Base-by-base conservation (phyloP, 2,113 vertebrate species). In the Anarrhichthys ocellatus region DNA sequence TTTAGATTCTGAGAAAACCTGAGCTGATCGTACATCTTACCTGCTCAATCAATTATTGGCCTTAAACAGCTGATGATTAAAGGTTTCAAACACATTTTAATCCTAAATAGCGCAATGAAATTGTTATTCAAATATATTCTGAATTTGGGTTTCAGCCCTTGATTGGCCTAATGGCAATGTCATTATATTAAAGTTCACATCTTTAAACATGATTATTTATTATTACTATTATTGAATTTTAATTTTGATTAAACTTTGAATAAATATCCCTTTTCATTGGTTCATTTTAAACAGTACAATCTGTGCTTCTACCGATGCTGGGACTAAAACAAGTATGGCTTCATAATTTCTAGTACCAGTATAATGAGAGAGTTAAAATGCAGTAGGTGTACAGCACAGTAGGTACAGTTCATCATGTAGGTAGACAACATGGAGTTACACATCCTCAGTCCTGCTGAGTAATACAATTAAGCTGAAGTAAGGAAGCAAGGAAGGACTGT, bases 401-500 rank as follows among this genome's bases (percentile, higher is more conserved):
- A 13, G 24, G 24, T 5, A 46, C 56, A 79, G 61, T 1, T 42
- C 64, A 48, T 81, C 24, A 63, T 78, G 52, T 65, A 80, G 61
- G 63, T 18, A 65, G 46, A 81, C 67, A 65, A 20, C 11, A 17
- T n/a, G 29, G 22, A 76, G 75, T 68, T 75, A 66, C 78, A 70
- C 74, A 50, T 77, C 59, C 24, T 86, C 63, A 63, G 44, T 77
- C 69, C 62, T 67, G 29, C 36, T 54, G 22, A 77, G 59, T 86
- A 74, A 89, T 50, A 44, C 17, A 58, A 75, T 83, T 54, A 85
- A 48, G 34, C 20, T 71, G 38, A 62, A 72, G 58, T 54, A 59
- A 80, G 78, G 59, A 24, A 73, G 42, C 20, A 40, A 70, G 58
- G 38, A 46, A n/a, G 56, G 69, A 0, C 56, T 3, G n/a, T 61